These are phyloP conservation scores for Calcarius lapponicus DNA, from an alignment of 2,797 vertebrate genomes.

Conservation along the genomic window DNA sequence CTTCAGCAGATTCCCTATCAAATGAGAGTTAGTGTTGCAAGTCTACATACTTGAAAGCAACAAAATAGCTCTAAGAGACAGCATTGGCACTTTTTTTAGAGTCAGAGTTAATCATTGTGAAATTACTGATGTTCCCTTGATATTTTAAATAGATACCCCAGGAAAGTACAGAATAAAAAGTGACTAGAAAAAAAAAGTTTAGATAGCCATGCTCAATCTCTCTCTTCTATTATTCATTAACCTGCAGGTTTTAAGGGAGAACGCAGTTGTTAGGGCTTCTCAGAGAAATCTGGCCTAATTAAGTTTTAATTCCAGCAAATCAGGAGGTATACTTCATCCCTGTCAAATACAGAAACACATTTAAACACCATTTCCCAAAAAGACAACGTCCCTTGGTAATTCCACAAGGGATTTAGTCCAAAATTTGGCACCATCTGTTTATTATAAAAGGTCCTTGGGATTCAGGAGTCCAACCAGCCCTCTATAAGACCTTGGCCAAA, in stretches of 20 bases:
- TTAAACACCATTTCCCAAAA: neutral
- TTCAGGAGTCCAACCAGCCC: neutral
- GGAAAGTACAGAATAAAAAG: neutral
- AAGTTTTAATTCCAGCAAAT: constrained; percentile 23
- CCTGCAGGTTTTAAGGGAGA: neutral
- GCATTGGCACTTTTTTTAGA: neutral
- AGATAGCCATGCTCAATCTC: neutral
- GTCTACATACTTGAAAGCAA: neutral
- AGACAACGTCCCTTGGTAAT: rapidly evolving
- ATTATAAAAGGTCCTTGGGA: neutral
- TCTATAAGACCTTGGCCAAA: neutral
- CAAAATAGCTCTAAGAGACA: neutral
- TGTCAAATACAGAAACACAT: neutral
- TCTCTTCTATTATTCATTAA: constrained; percentile 17
- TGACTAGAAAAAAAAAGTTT: neutral
- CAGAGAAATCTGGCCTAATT: constrained; percentile 13
- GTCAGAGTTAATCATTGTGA: neutral
- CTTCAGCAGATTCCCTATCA: constrained; percentile 37
- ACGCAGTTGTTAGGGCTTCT: neutral
- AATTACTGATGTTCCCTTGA: neutral
- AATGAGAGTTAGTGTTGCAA: neutral
- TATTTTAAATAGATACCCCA: neutral
- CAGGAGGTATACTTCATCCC: neutral
- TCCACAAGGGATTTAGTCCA: neutral
- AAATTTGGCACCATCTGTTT: neutral